Evolutionary conservation across 1,140 invertebrate species (phyloP).

Genomic region (Drosophila setifemur): DNA sequence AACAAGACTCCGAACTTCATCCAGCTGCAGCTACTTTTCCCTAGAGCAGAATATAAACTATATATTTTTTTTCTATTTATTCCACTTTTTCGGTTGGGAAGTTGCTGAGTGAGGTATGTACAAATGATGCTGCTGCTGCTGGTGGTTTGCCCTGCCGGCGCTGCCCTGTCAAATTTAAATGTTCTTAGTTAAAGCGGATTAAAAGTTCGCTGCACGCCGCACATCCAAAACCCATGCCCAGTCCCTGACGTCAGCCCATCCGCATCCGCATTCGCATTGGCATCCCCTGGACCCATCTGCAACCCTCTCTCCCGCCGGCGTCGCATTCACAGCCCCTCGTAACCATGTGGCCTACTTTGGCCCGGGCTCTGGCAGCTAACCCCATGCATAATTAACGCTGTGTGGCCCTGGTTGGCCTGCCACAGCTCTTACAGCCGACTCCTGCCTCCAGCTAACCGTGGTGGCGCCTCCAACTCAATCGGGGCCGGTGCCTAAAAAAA

Average conservation of each 20-base stretch:
- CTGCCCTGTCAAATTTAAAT: slow-evolving; percentile 69
- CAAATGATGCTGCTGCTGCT: slow-evolving; percentile 7
- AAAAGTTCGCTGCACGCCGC: slow-evolving; percentile 79
- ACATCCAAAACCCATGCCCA: slow-evolving; percentile 75
- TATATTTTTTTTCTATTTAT: slow-evolving; percentile 41
- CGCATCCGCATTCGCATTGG: neutral
- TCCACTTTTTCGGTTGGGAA: slow-evolving; percentile 39
- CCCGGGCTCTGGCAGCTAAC: slow-evolving; percentile 69
- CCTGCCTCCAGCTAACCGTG: neutral
- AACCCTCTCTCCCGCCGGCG: neutral
- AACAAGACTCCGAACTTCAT: slow-evolving; percentile 6
- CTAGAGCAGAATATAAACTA: slow-evolving; percentile 34
- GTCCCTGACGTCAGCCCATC: neutral
- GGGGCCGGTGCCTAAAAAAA: neutral
- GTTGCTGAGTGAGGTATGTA: slow-evolving; percentile 15
- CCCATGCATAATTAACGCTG: slow-evolving; percentile 74
- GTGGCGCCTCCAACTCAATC: slow-evolving; percentile 1
- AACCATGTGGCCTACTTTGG: slow-evolving; percentile 77
- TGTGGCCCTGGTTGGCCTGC: slow-evolving; percentile 52
- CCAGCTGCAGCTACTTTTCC: slow-evolving; percentile 27
- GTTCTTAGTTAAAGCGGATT: slow-evolving; percentile 80
- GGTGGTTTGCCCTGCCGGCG: neutral
- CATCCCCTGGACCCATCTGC: neutral
- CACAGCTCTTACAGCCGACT: slow-evolving; percentile 32
- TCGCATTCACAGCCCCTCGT: slow-evolving; percentile 34